A percentile compares a stretch with the other conserved stretches of the same genome.
These are phyloP conservation scores for Corythaeola cristata DNA, from an alignment of 2,113 vertebrate genomes.

Conservation along the genomic window DNA sequence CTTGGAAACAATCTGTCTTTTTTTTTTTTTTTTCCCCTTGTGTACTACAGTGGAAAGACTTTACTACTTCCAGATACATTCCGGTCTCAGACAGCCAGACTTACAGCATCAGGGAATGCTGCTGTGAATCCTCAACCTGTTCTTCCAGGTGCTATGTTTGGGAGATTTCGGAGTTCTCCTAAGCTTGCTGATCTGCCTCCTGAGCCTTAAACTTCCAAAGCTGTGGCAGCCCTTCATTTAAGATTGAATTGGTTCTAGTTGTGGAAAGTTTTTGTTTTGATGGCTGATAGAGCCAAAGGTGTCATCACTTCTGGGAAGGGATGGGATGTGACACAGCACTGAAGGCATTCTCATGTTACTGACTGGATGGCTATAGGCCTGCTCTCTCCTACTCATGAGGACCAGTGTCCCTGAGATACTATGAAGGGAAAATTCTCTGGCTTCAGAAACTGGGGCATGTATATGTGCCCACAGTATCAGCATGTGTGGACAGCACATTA, in stretches of 20 bases:
- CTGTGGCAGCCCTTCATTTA: neutral
- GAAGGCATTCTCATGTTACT: neutral
- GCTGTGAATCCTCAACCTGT: neutral
- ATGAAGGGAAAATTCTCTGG: neutral
- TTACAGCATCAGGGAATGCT: neutral
- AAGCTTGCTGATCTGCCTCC: neutral
- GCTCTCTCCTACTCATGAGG: rapidly evolving
- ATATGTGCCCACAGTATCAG: neutral
- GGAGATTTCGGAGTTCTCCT: neutral
- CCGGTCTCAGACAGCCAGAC: neutral
- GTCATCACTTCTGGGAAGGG: neutral
- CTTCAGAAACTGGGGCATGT: neutral
- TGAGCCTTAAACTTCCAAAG: neutral
- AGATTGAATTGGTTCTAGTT: neutral
- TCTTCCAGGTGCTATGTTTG: neutral
- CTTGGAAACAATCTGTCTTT: neutral
- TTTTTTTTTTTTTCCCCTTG: neutral
- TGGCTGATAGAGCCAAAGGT: neutral
- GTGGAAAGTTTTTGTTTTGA: neutral
- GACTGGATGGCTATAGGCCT: neutral
- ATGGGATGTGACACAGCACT: neutral
- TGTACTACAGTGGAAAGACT: neutral
- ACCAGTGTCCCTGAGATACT: neutral
- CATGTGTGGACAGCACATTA: neutral
- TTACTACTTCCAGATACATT: rapidly evolving